Conservation (phyloP, 30 jellyfish, hydroid and myxozoan genomes). For the Aurelia sp. region DNA sequence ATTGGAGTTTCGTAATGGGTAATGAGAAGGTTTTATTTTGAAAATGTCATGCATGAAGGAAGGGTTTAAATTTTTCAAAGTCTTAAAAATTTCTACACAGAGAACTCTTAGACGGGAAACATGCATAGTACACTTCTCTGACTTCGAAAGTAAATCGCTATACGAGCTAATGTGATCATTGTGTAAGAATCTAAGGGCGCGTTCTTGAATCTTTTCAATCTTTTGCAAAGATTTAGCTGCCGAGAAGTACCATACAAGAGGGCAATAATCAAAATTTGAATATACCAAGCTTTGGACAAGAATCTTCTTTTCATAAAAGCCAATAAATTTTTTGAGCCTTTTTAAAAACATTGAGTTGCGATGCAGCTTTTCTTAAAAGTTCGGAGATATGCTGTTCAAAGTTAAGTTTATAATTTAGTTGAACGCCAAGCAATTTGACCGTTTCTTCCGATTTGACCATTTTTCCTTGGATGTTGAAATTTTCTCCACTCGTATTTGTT, state of each 20-base stretch:
- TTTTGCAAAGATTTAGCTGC: constrained; percentile 13
- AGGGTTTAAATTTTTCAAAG: neutral
- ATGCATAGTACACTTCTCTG: constrained; percentile 24
- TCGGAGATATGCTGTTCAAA: too few species aligned
- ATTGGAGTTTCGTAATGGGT: too few species aligned
- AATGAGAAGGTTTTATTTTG: too few species aligned
- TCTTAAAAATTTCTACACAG: constrained; percentile 4
- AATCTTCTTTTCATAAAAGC: neutral
- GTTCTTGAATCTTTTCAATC: constrained; percentile 20
- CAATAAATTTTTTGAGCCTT: too few species aligned
- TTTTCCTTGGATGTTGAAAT: too few species aligned
- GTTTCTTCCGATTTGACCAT: too few species aligned
- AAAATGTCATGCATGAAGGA: too few species aligned
- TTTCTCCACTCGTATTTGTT: too few species aligned
- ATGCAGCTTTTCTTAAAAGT: too few species aligned
- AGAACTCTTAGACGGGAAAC: constrained; percentile 21
- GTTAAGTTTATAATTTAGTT: too few species aligned
- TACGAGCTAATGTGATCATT: neutral
- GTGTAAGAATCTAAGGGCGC: constrained; percentile 9
- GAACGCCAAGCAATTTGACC: too few species aligned
- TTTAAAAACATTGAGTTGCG: too few species aligned
- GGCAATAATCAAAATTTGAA: neutral
- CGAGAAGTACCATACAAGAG: neutral
- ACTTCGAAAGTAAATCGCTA: constrained; percentile 4
- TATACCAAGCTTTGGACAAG: constrained; percentile 10